A percentile compares a stretch with the other conserved stretches of the same genome.
Conservation (phyloP, 2,888 invertebrate species). For the Acrobasis suavella region DNA sequence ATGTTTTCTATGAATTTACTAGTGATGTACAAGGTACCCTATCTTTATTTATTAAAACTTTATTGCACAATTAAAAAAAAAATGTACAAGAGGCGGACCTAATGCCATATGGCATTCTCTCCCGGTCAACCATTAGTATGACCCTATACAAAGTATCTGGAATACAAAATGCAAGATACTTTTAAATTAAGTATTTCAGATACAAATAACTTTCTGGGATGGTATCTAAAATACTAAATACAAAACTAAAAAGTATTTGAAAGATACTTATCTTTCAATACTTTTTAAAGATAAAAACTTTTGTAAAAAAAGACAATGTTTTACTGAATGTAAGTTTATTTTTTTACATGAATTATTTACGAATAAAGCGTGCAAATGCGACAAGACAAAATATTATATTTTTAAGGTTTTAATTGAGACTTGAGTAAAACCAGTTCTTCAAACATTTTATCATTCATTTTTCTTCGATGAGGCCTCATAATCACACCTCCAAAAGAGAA, state of each 20-base stretch:
- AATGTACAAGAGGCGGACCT: too few relatives aligned
- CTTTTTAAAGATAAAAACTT: slow-evolving; percentile 15
- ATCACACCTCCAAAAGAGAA: slow-evolving; percentile 21
- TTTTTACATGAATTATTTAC: background rate
- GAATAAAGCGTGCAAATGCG: too few relatives aligned
- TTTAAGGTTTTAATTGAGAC: background rate
- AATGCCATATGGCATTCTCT: too few relatives aligned
- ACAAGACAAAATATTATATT: slow-evolving; percentile 16
- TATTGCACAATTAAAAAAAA: too few relatives aligned
- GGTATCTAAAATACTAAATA: slow-evolving; percentile 23
- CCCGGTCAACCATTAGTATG: too few relatives aligned
- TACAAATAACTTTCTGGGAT: background rate
- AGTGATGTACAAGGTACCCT: too few relatives aligned
- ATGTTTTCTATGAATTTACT: slow-evolving; percentile 35
- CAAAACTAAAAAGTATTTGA: too few relatives aligned
- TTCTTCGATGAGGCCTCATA: slow-evolving; percentile 22
- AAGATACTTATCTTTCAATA: too few relatives aligned
- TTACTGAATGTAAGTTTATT: slow-evolving; percentile 20
- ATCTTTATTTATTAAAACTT: too few relatives aligned
- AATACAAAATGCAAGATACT: slow-evolving; percentile 1
- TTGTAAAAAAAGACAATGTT: slow-evolving; percentile 17
- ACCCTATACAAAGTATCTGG: slow-evolving; percentile 3
- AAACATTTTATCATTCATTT: slow-evolving; percentile 21
- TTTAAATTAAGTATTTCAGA: slow-evolving; percentile 5
- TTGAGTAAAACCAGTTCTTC: slow-evolving; percentile 18